Conservation (phyloP, 2,113 vertebrate species). For the Pangasianodon hypophthalmus region DNA sequence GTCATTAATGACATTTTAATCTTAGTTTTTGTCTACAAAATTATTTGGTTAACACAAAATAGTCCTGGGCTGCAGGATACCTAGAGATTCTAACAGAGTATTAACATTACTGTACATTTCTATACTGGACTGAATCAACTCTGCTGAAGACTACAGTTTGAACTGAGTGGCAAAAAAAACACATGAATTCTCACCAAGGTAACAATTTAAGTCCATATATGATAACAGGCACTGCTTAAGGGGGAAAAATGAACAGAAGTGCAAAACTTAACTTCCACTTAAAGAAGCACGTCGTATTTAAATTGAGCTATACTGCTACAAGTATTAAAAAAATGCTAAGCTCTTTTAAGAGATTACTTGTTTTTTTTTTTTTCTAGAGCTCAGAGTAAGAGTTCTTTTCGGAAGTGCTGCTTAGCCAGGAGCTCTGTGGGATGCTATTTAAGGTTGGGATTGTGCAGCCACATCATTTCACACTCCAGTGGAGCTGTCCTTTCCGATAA, state of each 20-base stretch:
- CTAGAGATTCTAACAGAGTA: not conserved
- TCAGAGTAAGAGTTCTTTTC: conserved; percentile 24
- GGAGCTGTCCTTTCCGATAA: conserved; percentile 59
- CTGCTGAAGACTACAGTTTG: not conserved
- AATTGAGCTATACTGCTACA: not conserved
- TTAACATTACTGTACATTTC: not conserved
- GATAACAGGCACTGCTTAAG: not conserved
- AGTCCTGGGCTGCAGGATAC: too few species aligned
- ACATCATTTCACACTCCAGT: conserved; percentile 56
- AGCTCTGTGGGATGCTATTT: conserved; percentile 51
- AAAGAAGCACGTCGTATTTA: not conserved
- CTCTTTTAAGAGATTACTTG: conserved; percentile 13
- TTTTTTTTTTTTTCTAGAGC: not conserved
- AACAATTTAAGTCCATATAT: not conserved
- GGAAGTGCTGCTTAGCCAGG: conserved; percentile 19
- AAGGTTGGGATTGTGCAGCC: conserved; percentile 40
- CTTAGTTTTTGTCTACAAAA: too few species aligned
- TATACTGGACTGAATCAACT: not conserved
- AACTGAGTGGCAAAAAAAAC: not conserved
- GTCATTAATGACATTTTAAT: too few species aligned
- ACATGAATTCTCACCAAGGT: not conserved
- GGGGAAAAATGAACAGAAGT: not conserved
- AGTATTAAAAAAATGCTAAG: not conserved
- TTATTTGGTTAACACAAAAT: too few species aligned
- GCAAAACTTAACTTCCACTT: not conserved